phyloP scores from a whole-genome alignment of 2,888 invertebrate species.

The Ptilodon capucinus region DNA sequence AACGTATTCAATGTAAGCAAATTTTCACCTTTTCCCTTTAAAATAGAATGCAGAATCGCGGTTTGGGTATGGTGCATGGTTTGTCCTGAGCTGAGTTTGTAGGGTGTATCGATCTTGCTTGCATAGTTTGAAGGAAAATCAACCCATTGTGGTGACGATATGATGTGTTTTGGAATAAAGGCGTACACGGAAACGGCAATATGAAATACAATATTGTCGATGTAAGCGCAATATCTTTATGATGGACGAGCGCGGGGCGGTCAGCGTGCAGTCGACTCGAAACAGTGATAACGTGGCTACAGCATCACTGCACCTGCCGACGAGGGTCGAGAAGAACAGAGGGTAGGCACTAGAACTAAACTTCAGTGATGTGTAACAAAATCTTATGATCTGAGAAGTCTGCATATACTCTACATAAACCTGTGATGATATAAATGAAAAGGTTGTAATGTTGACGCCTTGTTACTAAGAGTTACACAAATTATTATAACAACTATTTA shows the following conservation, averaged over 20 bases:
- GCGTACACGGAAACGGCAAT: conserved; percentile 35
- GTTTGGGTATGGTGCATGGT: conserved; percentile 30
- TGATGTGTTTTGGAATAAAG: conserved; percentile 25
- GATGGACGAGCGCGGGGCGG: conserved; percentile 74
- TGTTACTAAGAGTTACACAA: too few species aligned
- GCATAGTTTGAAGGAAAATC: conserved; percentile 10
- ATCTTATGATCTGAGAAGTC: too few species aligned
- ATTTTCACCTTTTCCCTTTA: conserved; percentile 10
- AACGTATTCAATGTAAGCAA: conserved; percentile 7
- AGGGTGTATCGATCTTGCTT: conserved; percentile 57
- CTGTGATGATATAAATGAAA: too few species aligned
- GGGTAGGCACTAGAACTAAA: neutral
- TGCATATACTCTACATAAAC: too few species aligned
- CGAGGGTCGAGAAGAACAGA: conserved; percentile 1
- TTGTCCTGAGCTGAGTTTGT: conserved; percentile 30
- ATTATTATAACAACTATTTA: too few species aligned
- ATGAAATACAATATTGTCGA: conserved; percentile 78
- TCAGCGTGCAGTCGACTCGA: conserved; percentile 76
- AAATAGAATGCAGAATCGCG: conserved; percentile 27
- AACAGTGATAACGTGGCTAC: conserved; percentile 63
- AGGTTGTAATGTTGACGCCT: too few species aligned
- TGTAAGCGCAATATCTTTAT: conserved; percentile 79
- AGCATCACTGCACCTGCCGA: conserved; percentile 40
- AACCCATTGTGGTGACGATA: conserved; percentile 5
- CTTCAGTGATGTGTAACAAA: too few species aligned